These are phyloP conservation scores for Spongia lamella DNA, from an alignment of 37 sponge, comb jelly and placozoan species.

Conservation along the genomic window DNA sequence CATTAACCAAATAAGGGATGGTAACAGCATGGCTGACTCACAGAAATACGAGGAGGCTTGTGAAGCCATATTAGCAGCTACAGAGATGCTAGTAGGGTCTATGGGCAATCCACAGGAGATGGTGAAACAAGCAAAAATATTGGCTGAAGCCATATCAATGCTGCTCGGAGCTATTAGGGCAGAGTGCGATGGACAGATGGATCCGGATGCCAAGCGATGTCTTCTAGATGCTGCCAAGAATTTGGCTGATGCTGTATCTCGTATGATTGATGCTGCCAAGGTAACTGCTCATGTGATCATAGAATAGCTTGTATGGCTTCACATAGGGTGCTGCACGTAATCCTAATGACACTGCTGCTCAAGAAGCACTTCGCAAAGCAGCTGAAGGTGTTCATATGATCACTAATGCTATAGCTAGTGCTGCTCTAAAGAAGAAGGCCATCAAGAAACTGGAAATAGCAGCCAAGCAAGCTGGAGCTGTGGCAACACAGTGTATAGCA, in stretches of 20 bases:
- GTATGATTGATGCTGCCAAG: slow-evolving; percentile 95
- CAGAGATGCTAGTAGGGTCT: slow-evolving; percentile 8
- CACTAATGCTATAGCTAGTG: slow-evolving; percentile 63
- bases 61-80: slow-evolving; percentile 10
- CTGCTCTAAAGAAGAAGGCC: slow-evolving; percentile 85
- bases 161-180: slow-evolving; percentile 56
- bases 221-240: slow-evolving; percentile 84
- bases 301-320: not conserved
- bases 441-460: slow-evolving; percentile 85
- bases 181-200: slow-evolving; percentile 87
- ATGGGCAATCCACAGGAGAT: slow-evolving; percentile 29
- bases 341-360: slow-evolving; percentile 58
- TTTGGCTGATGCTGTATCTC: slow-evolving; percentile 91
- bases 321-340: slow-evolving; percentile 8
- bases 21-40: not conserved
- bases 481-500: slow-evolving; percentile 91
- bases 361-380: slow-evolving; percentile 65
- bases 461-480: slow-evolving; percentile 87
- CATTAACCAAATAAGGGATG: slow-evolving; percentile 31
- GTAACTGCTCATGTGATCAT: slow-evolving; percentile 52
- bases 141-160: slow-evolving; percentile 27
- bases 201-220: slow-evolving; percentile 68
- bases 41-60: slow-evolving; percentile 25
- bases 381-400: slow-evolving; percentile 66
- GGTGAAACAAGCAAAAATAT: slow-evolving; percentile 7